These are phyloP conservation scores for Candoia aspera DNA, from an alignment of 2,113 vertebrate species.

Conservation along the genomic window DNA sequence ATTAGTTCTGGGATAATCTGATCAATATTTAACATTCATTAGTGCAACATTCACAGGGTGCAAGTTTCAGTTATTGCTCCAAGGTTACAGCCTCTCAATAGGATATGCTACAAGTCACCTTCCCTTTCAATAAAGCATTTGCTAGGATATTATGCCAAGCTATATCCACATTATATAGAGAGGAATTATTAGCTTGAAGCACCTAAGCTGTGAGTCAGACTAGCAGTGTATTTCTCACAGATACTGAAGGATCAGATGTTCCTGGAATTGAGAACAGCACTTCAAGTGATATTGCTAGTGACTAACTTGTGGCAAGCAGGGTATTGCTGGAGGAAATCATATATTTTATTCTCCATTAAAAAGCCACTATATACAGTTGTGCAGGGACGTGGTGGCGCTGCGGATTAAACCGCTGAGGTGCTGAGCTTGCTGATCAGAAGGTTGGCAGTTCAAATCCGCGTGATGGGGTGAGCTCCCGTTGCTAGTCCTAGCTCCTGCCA, in stretches of 20 bases:
- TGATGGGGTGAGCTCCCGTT: too few species aligned
- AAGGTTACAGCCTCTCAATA: background rate
- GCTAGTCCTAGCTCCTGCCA: too few species aligned
- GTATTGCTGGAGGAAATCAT: background rate
- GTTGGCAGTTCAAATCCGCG: too few species aligned
- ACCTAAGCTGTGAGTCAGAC: background rate
- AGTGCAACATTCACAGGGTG: background rate
- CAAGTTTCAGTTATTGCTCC: background rate
- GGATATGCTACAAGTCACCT: slow-evolving; percentile 11
- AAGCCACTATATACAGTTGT: background rate
- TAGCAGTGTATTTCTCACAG: background rate
- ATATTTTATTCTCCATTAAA: background rate
- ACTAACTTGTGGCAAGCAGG: background rate
- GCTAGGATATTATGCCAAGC: slow-evolving; percentile 40
- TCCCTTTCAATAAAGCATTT: slow-evolving; percentile 37
- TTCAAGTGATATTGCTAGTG: background rate
- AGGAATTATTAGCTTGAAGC: slow-evolving; percentile 28
- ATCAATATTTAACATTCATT: background rate
- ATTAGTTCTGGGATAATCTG: background rate
- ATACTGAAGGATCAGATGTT: background rate
- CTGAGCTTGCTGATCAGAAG: too few species aligned
- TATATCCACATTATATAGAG: slow-evolving; percentile 31
- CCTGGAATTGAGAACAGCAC: background rate
- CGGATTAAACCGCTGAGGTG: too few species aligned
- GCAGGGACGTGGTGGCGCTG: too few species aligned